These are phyloP conservation scores for Aulostomus chinensis DNA, from an alignment of 2,797 vertebrate genomes.

Conservation along the genomic window DNA sequence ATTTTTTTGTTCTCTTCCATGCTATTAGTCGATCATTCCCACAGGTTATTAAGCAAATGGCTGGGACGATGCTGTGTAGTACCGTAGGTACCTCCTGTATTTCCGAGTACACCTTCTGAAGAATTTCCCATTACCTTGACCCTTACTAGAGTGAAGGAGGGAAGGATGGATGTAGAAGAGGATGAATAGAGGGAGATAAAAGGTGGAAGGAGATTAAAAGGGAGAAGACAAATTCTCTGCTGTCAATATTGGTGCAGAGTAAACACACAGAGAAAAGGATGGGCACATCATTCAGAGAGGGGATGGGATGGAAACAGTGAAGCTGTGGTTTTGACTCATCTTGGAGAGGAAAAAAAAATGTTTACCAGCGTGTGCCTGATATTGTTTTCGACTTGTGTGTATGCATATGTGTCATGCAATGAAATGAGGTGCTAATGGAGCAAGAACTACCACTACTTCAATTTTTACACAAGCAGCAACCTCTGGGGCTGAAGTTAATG, in stretches of 20 bases:
- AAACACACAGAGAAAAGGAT: slow-evolving; percentile 16
- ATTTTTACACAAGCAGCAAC: no score
- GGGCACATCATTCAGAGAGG: slow-evolving; percentile 4
- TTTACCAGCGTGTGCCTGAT: no score
- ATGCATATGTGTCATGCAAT: no score
- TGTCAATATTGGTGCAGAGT: slow-evolving; percentile 27
- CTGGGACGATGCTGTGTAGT: slow-evolving; percentile 68
- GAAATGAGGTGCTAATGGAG: no score
- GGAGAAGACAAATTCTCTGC: slow-evolving; percentile 21
- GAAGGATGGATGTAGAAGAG: slow-evolving; percentile 76
- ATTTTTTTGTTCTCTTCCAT: slow-evolving; percentile 62
- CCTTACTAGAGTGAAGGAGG: slow-evolving; percentile 87
- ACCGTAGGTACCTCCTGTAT: slow-evolving; percentile 86
- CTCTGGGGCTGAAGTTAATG: no score
- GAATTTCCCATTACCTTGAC: slow-evolving; percentile 94
- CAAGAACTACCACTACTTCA: no score
- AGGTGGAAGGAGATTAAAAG: slow-evolving; percentile 49
- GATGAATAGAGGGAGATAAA: slow-evolving; percentile 50
- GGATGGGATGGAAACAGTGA: no score
- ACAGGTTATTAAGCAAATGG: slow-evolving; percentile 54
- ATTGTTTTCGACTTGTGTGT: no score
- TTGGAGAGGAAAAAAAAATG: no score
- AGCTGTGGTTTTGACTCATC: no score
- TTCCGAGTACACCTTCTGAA: slow-evolving; percentile 94
- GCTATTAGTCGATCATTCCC: slow-evolving; percentile 90